Conservation (phyloP, 2,888 invertebrate species). For the Cabera pusaria region DNA sequence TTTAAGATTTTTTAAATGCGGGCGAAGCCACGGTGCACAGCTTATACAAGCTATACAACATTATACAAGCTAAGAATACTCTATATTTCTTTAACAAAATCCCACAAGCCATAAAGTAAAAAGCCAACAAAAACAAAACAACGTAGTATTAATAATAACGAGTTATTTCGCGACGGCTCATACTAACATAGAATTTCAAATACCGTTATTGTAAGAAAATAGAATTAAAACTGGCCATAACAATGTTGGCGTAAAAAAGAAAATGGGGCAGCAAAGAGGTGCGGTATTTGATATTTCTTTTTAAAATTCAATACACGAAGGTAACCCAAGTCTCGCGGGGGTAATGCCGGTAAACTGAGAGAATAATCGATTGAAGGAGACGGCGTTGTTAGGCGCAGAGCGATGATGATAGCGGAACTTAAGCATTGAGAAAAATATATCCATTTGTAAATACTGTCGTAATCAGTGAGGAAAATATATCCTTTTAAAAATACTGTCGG, state of each 20-base stretch:
- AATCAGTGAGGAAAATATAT: no score
- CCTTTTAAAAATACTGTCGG: no score
- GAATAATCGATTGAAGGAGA: constrained; percentile 39
- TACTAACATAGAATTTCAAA: constrained; percentile 16
- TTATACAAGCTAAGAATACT: no score
- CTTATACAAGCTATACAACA: no score
- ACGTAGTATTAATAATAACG: background rate
- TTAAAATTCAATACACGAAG: constrained; percentile 40
- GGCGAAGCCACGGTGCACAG: no score
- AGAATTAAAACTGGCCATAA: constrained; percentile 9
- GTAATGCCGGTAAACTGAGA: constrained; percentile 24
- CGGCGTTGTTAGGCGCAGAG: background rate
- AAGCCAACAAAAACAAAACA: no score
- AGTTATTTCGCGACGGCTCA: constrained; percentile 13
- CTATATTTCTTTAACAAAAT: no score
- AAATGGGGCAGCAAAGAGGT: constrained; percentile 10
- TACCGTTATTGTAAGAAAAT: constrained; percentile 1
- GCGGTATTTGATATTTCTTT: constrained; percentile 34
- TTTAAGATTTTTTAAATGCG: no score
- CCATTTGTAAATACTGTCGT: no score
- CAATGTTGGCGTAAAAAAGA: constrained; percentile 27
- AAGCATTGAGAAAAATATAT: no score
- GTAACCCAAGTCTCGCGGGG: constrained; percentile 22
- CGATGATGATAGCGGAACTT: no score
- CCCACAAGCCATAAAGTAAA: no score